Percentiles rank a stretch among this genome's conserved stretches.
These are phyloP conservation scores for Sphaerodactylus townsendi DNA, from an alignment of 2,113 vertebrate genomes.

Conservation along the genomic window DNA sequence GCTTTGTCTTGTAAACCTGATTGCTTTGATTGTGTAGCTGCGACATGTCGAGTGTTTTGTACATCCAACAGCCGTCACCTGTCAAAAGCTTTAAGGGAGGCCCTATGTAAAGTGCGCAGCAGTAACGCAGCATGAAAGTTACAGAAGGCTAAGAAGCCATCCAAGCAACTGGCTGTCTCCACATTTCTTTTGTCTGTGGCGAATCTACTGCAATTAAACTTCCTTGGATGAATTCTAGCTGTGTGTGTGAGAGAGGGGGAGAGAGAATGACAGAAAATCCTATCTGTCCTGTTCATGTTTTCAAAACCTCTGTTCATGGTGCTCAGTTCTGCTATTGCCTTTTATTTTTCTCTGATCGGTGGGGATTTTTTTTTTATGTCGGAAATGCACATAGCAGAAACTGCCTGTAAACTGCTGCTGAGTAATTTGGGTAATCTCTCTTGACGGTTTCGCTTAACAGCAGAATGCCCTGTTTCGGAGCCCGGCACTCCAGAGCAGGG, in stretches of 20 bases:
- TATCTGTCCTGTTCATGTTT: not conserved
- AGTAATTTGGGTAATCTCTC: constrained; percentile 14
- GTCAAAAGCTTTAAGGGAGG: no score
- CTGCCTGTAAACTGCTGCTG: not conserved
- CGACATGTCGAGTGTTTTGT: not conserved
- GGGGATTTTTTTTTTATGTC: not conserved
- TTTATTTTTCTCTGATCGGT: not conserved
- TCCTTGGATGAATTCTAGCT: not conserved
- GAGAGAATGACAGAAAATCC: not conserved
- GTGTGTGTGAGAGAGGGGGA: not conserved
- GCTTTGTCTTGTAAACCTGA: not conserved
- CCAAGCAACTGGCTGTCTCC: not conserved
- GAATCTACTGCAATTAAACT: not conserved
- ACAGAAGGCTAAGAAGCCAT: not conserved
- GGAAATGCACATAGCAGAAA: not conserved
- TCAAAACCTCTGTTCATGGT: not conserved
- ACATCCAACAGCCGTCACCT: no score
- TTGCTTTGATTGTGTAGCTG: not conserved
- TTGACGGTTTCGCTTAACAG: not conserved
- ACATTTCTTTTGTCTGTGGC: not conserved
- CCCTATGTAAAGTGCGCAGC: no score
- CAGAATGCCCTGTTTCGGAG: not conserved
- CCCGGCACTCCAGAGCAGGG: not conserved
- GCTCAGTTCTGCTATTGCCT: not conserved
- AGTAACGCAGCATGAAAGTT: no score